A percentile compares a stretch with the other conserved stretches of the same genome.
Conservation (phyloP, 2,113 vertebrate species). For the Melanerpes aurifrons region DNA sequence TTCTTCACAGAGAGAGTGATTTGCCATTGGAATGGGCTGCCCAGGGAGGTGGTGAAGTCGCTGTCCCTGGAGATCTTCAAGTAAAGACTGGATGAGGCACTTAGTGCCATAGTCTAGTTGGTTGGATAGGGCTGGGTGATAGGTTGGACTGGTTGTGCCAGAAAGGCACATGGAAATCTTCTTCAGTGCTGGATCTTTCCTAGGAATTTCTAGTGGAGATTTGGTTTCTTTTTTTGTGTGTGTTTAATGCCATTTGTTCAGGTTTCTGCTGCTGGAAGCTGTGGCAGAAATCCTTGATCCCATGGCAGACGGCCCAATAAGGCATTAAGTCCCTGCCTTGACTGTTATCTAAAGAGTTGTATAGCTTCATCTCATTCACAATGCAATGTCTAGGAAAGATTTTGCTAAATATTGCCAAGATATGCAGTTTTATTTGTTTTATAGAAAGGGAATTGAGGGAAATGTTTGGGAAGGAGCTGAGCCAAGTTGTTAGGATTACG, state of each 20-base stretch:
- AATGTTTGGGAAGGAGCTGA: background rate
- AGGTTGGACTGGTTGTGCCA: too few relatives aligned
- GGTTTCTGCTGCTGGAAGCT: background rate
- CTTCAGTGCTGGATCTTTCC: background rate
- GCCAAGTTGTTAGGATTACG: background rate
- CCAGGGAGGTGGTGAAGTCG: too few relatives aligned
- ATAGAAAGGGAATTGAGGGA: background rate
- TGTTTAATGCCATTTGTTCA: background rate
- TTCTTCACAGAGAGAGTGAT: too few relatives aligned
- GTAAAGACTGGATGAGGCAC: too few relatives aligned
- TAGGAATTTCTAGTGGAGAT: background rate
- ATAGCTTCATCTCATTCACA: background rate
- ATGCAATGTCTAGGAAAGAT: background rate
- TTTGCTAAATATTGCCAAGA: background rate
- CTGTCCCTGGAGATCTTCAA: too few relatives aligned
- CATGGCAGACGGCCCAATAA: background rate
- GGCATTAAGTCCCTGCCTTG: background rate
- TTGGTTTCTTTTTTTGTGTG: background rate
- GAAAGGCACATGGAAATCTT: background rate
- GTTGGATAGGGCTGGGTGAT: too few relatives aligned
- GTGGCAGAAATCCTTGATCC: background rate
- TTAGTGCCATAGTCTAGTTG: too few relatives aligned
- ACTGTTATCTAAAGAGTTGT: background rate
- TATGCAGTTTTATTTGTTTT: background rate
- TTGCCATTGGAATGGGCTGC: too few relatives aligned